A percentile compares a stretch with the other conserved stretches of the same genome.
phyloP scores from a whole-genome alignment of 2,797 vertebrate species.

The Perdix hodgsoniae region DNA sequence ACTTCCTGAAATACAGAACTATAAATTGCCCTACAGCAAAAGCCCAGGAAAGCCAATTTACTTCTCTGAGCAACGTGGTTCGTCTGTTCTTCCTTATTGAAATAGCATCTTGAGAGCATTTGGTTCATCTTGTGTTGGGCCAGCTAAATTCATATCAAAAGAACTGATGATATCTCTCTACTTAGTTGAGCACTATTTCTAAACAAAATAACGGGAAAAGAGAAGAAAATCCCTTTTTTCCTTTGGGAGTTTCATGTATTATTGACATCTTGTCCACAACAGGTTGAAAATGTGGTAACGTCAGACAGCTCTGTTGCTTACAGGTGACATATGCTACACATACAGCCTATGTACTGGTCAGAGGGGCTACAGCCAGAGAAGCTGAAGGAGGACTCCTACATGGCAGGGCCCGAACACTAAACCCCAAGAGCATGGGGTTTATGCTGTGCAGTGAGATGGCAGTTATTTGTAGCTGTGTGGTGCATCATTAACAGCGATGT shows the following conservation, averaged over 20 bases:
- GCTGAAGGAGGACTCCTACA: neutral
- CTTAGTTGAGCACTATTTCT: neutral
- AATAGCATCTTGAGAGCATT: neutral
- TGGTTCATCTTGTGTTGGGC: rapidly evolving
- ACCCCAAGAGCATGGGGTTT: neutral
- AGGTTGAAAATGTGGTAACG: neutral
- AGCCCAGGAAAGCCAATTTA: neutral
- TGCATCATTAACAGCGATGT: neutral
- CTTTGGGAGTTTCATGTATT: neutral
- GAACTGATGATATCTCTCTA: neutral
- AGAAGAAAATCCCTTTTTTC: neutral
- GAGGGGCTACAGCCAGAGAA: neutral
- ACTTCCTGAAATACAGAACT: neutral
- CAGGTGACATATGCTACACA: neutral
- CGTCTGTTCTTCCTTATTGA: neutral
- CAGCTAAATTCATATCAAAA: neutral
- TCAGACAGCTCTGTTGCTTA: neutral
- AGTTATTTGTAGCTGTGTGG: rapidly evolving
- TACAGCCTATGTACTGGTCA: neutral
- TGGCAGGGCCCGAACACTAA: neutral
- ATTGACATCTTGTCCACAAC: neutral
- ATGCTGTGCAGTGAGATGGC: neutral
- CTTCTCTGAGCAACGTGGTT: neutral
- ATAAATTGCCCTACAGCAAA: neutral
- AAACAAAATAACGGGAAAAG: neutral